Conservation (phyloP, 2,113 vertebrate genomes). For the Brevimyrus niger region DNA sequence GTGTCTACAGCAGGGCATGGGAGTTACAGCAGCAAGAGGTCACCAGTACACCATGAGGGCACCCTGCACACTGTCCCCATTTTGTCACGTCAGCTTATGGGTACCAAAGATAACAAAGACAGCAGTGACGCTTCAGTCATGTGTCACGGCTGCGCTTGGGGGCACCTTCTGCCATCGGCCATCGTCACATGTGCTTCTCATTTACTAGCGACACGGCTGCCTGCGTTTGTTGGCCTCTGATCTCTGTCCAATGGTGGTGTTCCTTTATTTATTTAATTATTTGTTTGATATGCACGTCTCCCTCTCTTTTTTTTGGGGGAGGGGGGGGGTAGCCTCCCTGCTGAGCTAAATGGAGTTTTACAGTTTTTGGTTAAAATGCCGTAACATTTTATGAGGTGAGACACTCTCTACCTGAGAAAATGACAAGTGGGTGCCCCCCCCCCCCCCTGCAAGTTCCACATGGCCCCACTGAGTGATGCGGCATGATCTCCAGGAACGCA, state of each 20-base stretch:
- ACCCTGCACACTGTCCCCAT: neutral
- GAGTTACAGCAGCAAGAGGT: neutral
- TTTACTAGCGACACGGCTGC: neutral
- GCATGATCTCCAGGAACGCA: neutral
- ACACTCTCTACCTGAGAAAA: slow-evolving; percentile 56
- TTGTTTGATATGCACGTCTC: neutral
- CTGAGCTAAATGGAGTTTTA: slow-evolving; percentile 63
- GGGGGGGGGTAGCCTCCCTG: slow-evolving; percentile 46
- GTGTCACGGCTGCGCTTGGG: neutral
- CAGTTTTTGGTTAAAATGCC: slow-evolving; percentile 63
- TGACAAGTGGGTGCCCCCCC: slow-evolving; percentile 30
- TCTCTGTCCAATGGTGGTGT: slow-evolving; percentile 31
- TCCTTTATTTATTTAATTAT: neutral
- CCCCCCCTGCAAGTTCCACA: slow-evolving; percentile 39
- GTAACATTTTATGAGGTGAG: neutral
- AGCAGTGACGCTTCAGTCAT: neutral
- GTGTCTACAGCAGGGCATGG: neutral
- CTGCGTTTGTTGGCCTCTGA: slow-evolving; percentile 16
- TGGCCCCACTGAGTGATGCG: slow-evolving; percentile 14
- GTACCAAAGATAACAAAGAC: neutral
- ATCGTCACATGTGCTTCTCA: neutral
- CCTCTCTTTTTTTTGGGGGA: slow-evolving; percentile 26
- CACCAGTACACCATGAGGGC: neutral
- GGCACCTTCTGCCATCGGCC: neutral
- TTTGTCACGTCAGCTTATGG: neutral